Evolutionary conservation across 1,140 invertebrate species (phyloP).

Genomic region (Pseudomyrmex sp.): DNA sequence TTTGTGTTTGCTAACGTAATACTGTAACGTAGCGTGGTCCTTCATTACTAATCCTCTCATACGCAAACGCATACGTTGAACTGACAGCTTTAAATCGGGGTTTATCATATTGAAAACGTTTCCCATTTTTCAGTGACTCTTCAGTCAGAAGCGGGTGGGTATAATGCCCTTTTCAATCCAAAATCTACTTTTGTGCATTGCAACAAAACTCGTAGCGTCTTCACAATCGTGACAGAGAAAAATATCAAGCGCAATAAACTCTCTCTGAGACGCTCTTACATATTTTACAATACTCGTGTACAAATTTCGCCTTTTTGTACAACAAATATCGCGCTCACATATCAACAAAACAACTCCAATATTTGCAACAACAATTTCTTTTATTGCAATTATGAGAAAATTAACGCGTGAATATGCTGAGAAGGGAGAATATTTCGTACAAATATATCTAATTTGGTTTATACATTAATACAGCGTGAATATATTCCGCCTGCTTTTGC

Average conservation of each 20-base stretch:
- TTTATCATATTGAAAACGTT: slow-evolving; percentile 52
- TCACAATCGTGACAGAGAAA: not conserved
- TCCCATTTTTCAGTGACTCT: slow-evolving; percentile 49
- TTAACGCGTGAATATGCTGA: not conserved
- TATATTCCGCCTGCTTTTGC: not conserved
- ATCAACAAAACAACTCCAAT: not conserved
- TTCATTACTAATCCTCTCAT: slow-evolving; percentile 52
- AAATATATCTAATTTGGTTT: not conserved
- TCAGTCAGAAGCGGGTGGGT: slow-evolving; percentile 27
- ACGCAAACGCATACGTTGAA: slow-evolving; percentile 20
- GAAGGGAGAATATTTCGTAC: slow-evolving; percentile 12
- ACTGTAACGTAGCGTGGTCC: slow-evolving; percentile 26
- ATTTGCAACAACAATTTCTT: not conserved
- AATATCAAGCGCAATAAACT: slow-evolving; percentile 9
- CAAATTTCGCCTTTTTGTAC: not conserved
- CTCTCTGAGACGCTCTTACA: not conserved
- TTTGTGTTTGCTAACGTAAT: slow-evolving; percentile 18
- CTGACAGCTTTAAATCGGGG: slow-evolving; percentile 53
- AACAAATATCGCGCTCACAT: not conserved
- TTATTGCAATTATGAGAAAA: not conserved
- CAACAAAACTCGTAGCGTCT: slow-evolving; percentile 4
- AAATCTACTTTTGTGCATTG: slow-evolving; percentile 42
- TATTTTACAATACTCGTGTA: not conserved
- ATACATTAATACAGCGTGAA: slow-evolving; percentile 8
- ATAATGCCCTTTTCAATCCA: slow-evolving; percentile 51